These are phyloP conservation scores for Heliopora coerulea DNA, from an alignment of 92 coral and sea anemone species.

Conservation along the genomic window DNA sequence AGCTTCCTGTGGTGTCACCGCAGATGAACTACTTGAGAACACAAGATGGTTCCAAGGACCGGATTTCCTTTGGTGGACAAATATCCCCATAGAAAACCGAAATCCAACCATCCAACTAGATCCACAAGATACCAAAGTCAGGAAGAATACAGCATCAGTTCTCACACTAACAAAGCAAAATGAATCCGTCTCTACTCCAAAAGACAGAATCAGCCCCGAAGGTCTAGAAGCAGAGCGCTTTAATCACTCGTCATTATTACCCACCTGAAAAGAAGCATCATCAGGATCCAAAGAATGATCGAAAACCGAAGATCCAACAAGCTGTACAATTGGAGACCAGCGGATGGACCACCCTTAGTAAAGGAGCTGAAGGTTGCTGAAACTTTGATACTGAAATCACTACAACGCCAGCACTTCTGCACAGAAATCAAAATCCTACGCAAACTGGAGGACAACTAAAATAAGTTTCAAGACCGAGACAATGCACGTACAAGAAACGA, in stretches of 20 bases:
- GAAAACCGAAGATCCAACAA: constrained; percentile 38
- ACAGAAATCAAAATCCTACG: no score
- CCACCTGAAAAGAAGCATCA: constrained; percentile 42
- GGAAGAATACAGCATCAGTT: constrained; percentile 39
- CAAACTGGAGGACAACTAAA: no score
- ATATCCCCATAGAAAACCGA: background rate
- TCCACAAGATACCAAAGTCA: constrained; percentile 51
- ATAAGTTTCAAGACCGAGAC: no score
- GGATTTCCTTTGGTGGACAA: constrained; percentile 33
- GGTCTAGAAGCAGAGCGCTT: constrained; percentile 6
- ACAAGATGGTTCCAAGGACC: constrained; percentile 47
- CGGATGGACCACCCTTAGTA: constrained; percentile 35
- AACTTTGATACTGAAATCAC: no score
- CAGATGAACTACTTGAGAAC: constrained; percentile 39
- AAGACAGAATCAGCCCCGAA: background rate
- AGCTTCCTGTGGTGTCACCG: constrained; percentile 50
- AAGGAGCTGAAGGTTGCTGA: no score
- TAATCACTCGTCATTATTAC: constrained; percentile 26
- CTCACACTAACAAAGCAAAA: constrained; percentile 21
- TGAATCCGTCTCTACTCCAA: no score
- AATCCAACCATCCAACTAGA: constrained; percentile 21
- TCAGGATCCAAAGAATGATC: constrained; percentile 49
- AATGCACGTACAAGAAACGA: no score
- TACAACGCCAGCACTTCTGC: no score
- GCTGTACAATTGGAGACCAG: constrained; percentile 38